Evolutionary conservation across 2,888 invertebrate species (phyloP).

Genomic region (Piscicola geometra): DNA sequence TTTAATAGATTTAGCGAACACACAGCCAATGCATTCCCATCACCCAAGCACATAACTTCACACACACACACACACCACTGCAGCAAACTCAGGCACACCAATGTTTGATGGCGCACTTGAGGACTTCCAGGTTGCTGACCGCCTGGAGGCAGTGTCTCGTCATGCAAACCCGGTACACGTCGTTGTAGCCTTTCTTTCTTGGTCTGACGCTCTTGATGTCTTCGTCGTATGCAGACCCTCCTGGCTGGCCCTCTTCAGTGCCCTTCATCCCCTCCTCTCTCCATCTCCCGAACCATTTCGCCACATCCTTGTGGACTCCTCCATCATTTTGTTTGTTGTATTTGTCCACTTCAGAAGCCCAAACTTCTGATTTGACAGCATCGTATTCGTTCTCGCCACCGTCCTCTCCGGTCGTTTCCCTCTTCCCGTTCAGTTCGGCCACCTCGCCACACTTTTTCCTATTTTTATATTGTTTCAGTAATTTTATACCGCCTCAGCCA

Average conservation of each 20-base stretch:
- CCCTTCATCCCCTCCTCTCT: neutral
- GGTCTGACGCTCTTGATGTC: too few species aligned
- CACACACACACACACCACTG: constrained; percentile 58
- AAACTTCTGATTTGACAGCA: too few species aligned
- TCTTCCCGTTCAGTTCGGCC: constrained; percentile 1
- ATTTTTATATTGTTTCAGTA: too few species aligned
- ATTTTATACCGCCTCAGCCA: too few species aligned
- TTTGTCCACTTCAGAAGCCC: too few species aligned
- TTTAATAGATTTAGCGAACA: too few species aligned
- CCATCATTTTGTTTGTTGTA: neutral
- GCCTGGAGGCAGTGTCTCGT: neutral
- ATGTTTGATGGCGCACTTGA: constrained; percentile 57
- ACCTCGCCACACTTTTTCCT: neutral
- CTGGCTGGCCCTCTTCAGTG: neutral
- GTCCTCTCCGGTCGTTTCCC: neutral
- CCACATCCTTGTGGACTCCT: neutral
- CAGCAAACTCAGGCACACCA: constrained; percentile 42
- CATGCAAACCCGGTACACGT: neutral
- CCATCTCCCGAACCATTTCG: neutral
- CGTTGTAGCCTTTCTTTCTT: neutral
- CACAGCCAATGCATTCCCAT: too few species aligned
- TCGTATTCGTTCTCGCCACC: neutral
- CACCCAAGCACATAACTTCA: too few species aligned
- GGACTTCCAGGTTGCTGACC: neutral
- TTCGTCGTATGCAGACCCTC: too few species aligned